These are phyloP conservation scores for Crotalus viridis DNA, from an alignment of 2,113 vertebrate species.

Conservation along the genomic window DNA sequence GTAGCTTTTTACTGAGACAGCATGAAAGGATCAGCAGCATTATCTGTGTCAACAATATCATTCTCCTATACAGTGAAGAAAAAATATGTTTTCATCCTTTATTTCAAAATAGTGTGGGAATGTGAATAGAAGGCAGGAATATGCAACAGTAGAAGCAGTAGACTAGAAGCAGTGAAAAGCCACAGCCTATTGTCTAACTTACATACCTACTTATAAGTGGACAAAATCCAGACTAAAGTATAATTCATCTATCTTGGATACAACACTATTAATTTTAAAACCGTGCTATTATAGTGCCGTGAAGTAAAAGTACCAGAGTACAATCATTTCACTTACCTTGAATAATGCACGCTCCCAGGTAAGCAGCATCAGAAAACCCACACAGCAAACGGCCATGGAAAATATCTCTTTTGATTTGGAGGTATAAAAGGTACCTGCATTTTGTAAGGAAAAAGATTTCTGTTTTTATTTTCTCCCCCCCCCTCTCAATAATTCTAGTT, in stretches of 20 bases:
- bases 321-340: slow-evolving; percentile 80
- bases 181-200: not conserved
- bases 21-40: not conserved
- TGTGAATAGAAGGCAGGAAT: no score
- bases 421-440: slow-evolving; percentile 92
- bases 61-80: not conserved
- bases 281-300: not conserved
- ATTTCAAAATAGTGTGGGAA: not conserved
- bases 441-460: slow-evolving; percentile 7
- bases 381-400: slow-evolving; percentile 96
- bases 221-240: not conserved
- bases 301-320: not conserved
- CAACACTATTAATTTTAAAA: not conserved
- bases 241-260: not conserved
- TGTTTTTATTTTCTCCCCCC: not conserved
- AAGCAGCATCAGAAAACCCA: slow-evolving; percentile 92
- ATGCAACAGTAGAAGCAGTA: not conserved
- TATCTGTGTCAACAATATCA: not conserved
- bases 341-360: slow-evolving; percentile 90
- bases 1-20: not conserved
- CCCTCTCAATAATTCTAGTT: not conserved
- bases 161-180: not conserved
- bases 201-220: not conserved
- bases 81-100: not conserved
- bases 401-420: slow-evolving; percentile 97